phyloP scores from a whole-genome alignment of 2,797 vertebrate genomes.

The Sebastes taczanowskii region DNA sequence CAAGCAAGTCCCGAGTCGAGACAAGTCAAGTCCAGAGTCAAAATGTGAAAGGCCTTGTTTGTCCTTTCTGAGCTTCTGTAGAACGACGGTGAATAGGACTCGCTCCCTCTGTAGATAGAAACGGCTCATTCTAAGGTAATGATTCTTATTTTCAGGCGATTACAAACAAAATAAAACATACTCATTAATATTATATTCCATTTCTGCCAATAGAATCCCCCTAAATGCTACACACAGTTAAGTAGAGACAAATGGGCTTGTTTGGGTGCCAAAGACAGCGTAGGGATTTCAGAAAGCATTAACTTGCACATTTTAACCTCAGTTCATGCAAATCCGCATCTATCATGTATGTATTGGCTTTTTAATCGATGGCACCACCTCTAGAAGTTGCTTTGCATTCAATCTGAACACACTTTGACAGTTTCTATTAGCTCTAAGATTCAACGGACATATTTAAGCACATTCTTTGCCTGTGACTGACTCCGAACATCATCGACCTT shows the following conservation, averaged over 20 bases:
- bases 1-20: too few species aligned
- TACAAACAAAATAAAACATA: too few species aligned
- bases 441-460: not conserved
- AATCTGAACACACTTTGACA: not conserved
- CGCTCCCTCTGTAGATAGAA: too few species aligned
- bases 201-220: too few species aligned
- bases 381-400: slow-evolving; percentile 1
- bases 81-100: too few species aligned
- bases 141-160: too few species aligned
- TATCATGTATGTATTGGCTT: not conserved
- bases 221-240: too few species aligned
- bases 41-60: too few species aligned
- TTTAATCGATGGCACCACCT: not conserved
- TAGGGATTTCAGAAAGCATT: not conserved
- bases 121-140: too few species aligned
- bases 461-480: not conserved
- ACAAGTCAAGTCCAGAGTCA: too few species aligned
- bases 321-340: not conserved
- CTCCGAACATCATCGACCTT: not conserved
- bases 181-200: too few species aligned
- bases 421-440: not conserved
- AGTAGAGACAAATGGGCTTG: not conserved
- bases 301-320: not conserved
- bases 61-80: too few species aligned
- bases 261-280: not conserved